Evolutionary conservation across 2,113 vertebrate genomes (phyloP), one percentile per base, ranked within the genome.

Genomic region (Gorilla gorilla): DNA sequence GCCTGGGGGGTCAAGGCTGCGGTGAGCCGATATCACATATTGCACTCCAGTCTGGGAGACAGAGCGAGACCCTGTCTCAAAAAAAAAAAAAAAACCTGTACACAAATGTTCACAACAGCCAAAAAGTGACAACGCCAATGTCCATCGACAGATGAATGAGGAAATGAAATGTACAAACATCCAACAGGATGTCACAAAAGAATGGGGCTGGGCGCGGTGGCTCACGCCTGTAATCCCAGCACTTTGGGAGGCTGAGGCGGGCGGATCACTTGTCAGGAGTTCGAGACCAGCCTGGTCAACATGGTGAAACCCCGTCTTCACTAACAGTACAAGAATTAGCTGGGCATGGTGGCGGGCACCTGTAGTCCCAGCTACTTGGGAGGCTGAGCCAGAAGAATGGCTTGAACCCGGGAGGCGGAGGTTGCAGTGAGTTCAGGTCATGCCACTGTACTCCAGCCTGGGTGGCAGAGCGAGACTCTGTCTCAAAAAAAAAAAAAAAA

Each of bases 11-110:
- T 64, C 27, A 14, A 30, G 61, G 61, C 61, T 64, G 12, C 11
- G 5, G 61, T 13, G 27, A 64, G 61, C 61, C 12, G 5, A 14
- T 27, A 14, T 30, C 2, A 0, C 61, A 14, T 12, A 64, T 5
- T 64, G 25, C 5, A 30, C 61, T 64, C 27, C 61, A 6, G 61
- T 6, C 27, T 64, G 11, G 27, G 11, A 0, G 2, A 64, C 61
- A 64, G 27, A 64, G 27, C 11, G 5, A 64, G 25, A 64, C 59
- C 27, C 12, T 30, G 61, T 14, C 27, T 64, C 61, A 13, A 30
- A 64, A 64, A 27, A 12, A 61, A 30, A 61, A 5, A 61, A 5
- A 13, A 79, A 78, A 11, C 18, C 11, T 12, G 25, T 13, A 45
- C 23, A 8, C 2, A 1, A 30, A 50, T 12, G 52, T 38, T 92